A percentile compares a stretch with the other conserved stretches of the same genome.
These are phyloP conservation scores for Oreochromis niloticus DNA, from an alignment of 2,113 vertebrate species.

Conservation along the genomic window DNA sequence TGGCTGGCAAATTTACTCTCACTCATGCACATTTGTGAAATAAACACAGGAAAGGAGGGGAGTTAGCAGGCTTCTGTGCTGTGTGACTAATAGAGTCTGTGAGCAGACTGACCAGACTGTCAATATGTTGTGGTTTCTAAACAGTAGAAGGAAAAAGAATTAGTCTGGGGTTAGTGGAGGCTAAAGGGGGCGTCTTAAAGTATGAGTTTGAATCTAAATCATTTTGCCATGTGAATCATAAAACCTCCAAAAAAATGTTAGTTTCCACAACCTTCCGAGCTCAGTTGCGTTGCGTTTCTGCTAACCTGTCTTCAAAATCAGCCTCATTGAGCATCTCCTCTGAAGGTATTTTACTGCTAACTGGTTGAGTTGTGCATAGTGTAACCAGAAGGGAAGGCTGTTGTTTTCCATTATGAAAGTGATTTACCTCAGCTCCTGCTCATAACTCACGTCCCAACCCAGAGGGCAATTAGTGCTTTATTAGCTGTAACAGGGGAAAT, in stretches of 20 bases:
- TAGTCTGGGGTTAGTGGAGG: constrained; percentile 11
- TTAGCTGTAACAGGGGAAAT: constrained; percentile 48
- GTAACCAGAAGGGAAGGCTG: background rate
- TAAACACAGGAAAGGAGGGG: constrained; percentile 31
- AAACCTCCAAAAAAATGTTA: background rate
- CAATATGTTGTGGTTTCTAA: constrained; percentile 54
- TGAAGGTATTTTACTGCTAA: background rate
- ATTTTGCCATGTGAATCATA: background rate
- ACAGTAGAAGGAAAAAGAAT: constrained; percentile 35
- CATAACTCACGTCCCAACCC: constrained; percentile 30
- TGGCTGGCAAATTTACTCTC: constrained; percentile 52
- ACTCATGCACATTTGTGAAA: constrained; percentile 53
- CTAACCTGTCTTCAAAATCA: background rate
- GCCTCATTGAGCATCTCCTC: background rate
- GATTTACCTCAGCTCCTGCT: constrained; percentile 22
- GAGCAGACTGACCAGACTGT: constrained; percentile 47
- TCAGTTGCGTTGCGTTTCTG: background rate
- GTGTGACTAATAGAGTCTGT: constrained; percentile 57
- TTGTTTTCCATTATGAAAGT: constrained; percentile 28
- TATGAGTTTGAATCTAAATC: background rate
- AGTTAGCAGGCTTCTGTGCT: constrained; percentile 17
- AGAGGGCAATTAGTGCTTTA: constrained; percentile 35
- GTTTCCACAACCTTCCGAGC: background rate
- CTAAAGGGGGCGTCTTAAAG: background rate
- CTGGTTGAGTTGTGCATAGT: background rate